Evolutionary conservation across 2,113 vertebrate genomes (phyloP).

Genomic region (Muscicapa adusta): DNA sequence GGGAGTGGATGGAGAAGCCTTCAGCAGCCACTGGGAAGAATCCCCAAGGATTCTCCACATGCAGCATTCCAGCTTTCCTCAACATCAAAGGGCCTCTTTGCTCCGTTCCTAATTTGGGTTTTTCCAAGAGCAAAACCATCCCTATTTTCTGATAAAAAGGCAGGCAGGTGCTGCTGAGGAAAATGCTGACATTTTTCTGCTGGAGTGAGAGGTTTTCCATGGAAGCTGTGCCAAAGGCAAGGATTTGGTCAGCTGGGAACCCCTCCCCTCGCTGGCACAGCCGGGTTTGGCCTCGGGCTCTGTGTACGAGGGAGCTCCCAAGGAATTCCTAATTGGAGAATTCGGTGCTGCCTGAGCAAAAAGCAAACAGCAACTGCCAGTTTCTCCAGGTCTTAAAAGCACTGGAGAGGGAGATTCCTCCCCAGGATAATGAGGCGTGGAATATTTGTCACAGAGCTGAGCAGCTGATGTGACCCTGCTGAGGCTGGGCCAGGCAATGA

Average conservation of each 20-base stretch:
- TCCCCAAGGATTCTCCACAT: not conserved
- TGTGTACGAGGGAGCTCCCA: fast-evolving
- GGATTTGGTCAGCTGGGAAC: not conserved
- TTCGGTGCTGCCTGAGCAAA: not conserved
- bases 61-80: not conserved
- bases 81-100: not conserved
- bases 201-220: not conserved
- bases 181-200: not conserved
- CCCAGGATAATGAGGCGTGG: conserved; percentile 25
- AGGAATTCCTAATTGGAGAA: not conserved
- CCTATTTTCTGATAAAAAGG: not conserved
- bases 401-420: conserved; percentile 14
- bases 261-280: not conserved
- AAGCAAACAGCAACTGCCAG: not conserved
- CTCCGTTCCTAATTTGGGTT: not conserved
- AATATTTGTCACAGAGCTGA: conserved; percentile 46
- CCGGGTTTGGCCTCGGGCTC: not conserved
- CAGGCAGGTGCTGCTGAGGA: not conserved
- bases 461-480: not conserved
- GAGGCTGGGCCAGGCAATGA: not conserved
- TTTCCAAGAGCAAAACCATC: not conserved
- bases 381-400: conserved; percentile 6
- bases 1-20: not conserved
- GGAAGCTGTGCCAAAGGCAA: not conserved
- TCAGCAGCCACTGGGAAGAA: not conserved